Base-by-base conservation (phyloP, 2,797 vertebrate genomes). In the Mormyrus hasselquistii region DNA sequence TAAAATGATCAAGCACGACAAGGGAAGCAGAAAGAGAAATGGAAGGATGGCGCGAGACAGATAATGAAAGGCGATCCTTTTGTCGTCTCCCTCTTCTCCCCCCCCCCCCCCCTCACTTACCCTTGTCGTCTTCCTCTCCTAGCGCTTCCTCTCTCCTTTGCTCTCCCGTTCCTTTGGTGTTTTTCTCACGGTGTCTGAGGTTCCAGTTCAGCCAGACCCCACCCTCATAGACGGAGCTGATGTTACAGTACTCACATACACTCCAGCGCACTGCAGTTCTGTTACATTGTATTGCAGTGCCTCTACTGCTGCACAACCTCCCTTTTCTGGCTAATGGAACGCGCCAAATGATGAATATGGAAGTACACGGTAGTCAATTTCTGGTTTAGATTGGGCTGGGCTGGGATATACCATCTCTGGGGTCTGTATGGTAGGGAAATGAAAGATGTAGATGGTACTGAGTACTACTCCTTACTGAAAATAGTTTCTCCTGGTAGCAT, bases 161-260 rank as follows among this genome's bases (percentile, higher is more conserved):
- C 69, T 88, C 91, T 94, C 94, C 94, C 91, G 93, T 90, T 91
- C 93, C 91, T 91, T 89, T 88, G 76, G 86, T 93, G 93, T 93
- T 90, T 93, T 84, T 87, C 52, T 87, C 85, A 73, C 91, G 90
- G 47, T 94, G 93, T 92, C 93, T 93, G 94, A 93, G 93, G 93
- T 96, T 90, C 95, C 93, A 91, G 93, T 93, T 93, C 90, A 94
- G 94, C 94, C 90, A 95, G 94, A 96, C 96, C 96, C 95, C 96
- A 96, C 96, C 96, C 95, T 96, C 95, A 94, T 94, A 92, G 93
- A 95, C 95, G 93, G 94, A 94, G 93, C 94, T 93, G 94, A 95
- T 95, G 94, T 92, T 94, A 92, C 94, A 93, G 94, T 93, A 93
- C 93, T 95, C 93, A 93, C 38, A 93, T 93, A 93, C 94, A 95